Conservation (phyloP, 2,113 vertebrate species). For the Delphinus delphis region DNA sequence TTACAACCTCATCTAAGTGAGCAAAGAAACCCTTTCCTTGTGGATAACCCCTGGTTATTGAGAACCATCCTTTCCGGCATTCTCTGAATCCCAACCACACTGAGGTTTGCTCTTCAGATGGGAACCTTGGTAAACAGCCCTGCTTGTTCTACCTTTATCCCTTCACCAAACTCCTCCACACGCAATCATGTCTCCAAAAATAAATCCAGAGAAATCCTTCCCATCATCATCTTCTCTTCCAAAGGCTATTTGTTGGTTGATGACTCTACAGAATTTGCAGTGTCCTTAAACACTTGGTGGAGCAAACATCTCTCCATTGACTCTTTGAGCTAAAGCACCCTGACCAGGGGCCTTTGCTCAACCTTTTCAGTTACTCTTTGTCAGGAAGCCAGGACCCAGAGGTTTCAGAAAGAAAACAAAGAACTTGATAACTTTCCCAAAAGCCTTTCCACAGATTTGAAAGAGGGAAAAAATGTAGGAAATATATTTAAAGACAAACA, state of each 20-base stretch:
- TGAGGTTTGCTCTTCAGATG: background rate
- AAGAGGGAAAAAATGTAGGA: background rate
- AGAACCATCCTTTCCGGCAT: background rate
- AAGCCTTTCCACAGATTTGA: background rate
- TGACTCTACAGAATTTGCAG: constrained; percentile 51
- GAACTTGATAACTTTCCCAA: background rate
- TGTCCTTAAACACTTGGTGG: background rate
- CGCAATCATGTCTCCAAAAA: constrained; percentile 11
- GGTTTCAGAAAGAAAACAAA: constrained; percentile 29
- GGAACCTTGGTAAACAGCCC: constrained; percentile 2
- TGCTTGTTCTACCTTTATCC: constrained; percentile 16
- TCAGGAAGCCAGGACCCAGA: constrained; percentile 23
- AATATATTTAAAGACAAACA: constrained; percentile 44
- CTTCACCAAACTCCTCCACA: constrained; percentile 32
- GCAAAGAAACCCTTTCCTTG: constrained; percentile 13
- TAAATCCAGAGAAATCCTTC: background rate
- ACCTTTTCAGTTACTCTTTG: constrained; percentile 46
- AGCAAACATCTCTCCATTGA: constrained; percentile 20
- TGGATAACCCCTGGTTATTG: background rate
- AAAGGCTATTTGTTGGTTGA: constrained; percentile 29
- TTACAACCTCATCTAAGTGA: background rate
- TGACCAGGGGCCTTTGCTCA: background rate
- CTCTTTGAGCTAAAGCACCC: constrained; percentile 28
- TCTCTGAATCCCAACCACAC: background rate
- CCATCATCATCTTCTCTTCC: constrained; percentile 11